Evolutionary conservation across 2,113 vertebrate genomes (phyloP).

Genomic region (Cinclus mexicanus): DNA sequence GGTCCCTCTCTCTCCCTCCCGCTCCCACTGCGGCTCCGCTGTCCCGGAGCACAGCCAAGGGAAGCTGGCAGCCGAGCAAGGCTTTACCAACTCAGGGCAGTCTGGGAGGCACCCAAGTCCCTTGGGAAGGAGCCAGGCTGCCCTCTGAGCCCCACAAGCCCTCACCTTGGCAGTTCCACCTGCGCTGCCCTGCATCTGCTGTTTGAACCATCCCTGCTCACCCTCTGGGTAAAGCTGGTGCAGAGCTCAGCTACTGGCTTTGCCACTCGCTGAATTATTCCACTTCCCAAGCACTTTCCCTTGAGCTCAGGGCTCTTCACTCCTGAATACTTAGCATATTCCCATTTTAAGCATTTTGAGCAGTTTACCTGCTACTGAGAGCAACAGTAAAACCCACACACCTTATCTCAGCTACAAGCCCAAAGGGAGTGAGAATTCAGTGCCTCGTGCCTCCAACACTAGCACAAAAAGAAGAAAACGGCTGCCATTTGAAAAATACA

Average conservation of each 20-base stretch:
- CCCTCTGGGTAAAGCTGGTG: background rate
- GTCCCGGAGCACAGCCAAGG: background rate
- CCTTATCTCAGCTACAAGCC: slow-evolving; percentile 38
- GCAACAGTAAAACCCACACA: slow-evolving; percentile 22
- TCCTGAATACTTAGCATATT: slow-evolving; percentile 1
- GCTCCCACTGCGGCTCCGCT: fast-evolving
- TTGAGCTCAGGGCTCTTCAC: slow-evolving; percentile 5
- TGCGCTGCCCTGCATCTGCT: background rate
- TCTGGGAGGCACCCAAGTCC: background rate
- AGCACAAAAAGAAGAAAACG: background rate
- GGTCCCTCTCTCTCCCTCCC: too few relatives aligned
- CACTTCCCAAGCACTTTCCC: background rate
- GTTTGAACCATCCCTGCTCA: fast-evolving
- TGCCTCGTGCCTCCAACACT: background rate
- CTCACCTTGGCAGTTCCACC: background rate
- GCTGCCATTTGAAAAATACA: background rate
- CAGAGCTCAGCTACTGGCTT: background rate
- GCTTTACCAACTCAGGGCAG: fast-evolving
- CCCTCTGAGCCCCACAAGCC: background rate
- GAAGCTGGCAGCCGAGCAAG: background rate
- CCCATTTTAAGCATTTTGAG: background rate
- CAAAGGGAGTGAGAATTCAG: slow-evolving; percentile 15
- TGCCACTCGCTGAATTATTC: background rate
- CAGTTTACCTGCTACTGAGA: slow-evolving; percentile 29
- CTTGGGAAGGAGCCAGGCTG: background rate